Conservation (phyloP, 2,888 invertebrate species). For the Ceratothoa steindachneri region DNA sequence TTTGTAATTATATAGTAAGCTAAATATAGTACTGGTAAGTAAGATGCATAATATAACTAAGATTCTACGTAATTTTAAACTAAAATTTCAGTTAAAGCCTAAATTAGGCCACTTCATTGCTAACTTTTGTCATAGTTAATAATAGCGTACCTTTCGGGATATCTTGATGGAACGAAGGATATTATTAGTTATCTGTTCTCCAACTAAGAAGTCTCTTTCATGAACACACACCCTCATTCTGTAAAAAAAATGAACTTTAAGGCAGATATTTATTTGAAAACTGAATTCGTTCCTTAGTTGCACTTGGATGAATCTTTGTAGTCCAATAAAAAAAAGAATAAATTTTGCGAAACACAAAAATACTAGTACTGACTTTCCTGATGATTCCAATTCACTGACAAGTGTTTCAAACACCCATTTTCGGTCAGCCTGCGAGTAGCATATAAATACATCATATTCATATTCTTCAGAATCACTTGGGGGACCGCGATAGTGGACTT, state of each 20-base stretch:
- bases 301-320: no score
- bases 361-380: conserved; percentile 25
- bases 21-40: no score
- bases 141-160: conserved; percentile 45
- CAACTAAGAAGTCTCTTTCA: conserved; percentile 66
- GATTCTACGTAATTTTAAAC: no score
- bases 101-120: no score
- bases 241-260: neutral
- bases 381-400: conserved; percentile 31
- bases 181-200: conserved; percentile 63
- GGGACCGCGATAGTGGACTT: neutral
- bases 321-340: no score
- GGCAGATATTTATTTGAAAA: no score
- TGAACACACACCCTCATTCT: conserved; percentile 62
- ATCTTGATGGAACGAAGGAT: conserved; percentile 61
- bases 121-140: no score
- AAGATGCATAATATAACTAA: no score
- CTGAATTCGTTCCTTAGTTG: no score
- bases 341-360: no score
- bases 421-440: conserved; percentile 39
- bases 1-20: no score
- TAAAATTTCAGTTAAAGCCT: no score
- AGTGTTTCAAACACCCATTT: conserved; percentile 41
- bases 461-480: neutral
- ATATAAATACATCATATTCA: conserved; percentile 43